Conservation (phyloP, 2,888 invertebrate species). For the Apeira syringaria region DNA sequence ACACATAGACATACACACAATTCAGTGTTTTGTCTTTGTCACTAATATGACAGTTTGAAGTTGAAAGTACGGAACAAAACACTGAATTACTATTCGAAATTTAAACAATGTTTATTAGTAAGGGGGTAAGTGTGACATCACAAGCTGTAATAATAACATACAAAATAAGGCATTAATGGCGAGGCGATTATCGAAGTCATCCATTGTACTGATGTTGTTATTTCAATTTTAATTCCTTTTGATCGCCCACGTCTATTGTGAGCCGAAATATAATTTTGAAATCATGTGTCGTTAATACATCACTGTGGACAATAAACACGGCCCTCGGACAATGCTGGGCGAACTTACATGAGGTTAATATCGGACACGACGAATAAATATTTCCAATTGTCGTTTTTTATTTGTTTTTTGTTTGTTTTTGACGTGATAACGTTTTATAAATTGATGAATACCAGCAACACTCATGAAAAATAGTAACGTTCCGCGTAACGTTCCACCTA, state of each 20-base stretch:
- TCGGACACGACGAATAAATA: constrained; percentile 71
- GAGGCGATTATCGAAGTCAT: background rate
- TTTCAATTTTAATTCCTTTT: constrained; percentile 7
- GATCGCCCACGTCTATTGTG: constrained; percentile 15
- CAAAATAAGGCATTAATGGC: background rate
- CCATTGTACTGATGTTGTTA: constrained; percentile 3
- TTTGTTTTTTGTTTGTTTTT: constrained; percentile 61
- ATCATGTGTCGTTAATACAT: constrained; percentile 60
- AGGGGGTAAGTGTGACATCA: too few relatives aligned
- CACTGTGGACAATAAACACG: constrained; percentile 64
- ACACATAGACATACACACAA: too few relatives aligned
- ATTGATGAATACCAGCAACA: too few relatives aligned
- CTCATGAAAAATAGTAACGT: too few relatives aligned
- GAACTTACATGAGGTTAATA: constrained; percentile 67
- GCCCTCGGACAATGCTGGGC: constrained; percentile 54
- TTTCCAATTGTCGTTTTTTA: constrained; percentile 66
- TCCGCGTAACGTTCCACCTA: too few relatives aligned
- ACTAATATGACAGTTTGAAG: too few relatives aligned
- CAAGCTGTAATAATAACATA: too few relatives aligned
- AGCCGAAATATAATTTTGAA: constrained; percentile 47
- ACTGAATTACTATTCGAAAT: too few relatives aligned
- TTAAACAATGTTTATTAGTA: too few relatives aligned
- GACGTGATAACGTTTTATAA: too few relatives aligned
- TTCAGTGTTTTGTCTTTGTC: too few relatives aligned
- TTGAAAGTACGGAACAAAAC: too few relatives aligned